Evolutionary conservation across 2,113 vertebrate species (phyloP).

Genomic region (Smithornis capensis): DNA sequence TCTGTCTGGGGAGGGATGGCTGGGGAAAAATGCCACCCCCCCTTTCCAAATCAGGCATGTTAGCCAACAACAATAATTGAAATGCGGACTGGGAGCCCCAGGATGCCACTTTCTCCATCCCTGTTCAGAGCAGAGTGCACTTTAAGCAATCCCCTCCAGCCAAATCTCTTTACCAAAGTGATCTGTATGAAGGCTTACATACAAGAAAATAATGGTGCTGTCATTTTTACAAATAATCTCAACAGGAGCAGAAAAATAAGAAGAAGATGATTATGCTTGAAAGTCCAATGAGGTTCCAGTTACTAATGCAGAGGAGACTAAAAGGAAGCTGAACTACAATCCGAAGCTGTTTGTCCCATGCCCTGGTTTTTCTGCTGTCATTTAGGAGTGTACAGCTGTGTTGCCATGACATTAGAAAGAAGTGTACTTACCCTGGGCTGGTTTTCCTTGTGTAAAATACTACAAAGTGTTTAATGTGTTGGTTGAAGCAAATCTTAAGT

Average conservation of each 20-base stretch:
- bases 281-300: constrained; percentile 12
- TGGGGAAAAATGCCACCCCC: neutral
- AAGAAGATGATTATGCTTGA: neutral
- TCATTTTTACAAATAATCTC: constrained; percentile 52
- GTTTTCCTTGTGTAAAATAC: neutral
- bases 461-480: neutral
- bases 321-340: neutral
- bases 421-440: neutral
- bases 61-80: neutral
- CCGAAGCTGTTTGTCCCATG: neutral
- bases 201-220: constrained; percentile 46
- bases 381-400: neutral
- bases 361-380: neutral
- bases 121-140: constrained; percentile 28
- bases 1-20: neutral
- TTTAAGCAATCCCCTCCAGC: constrained; percentile 44
- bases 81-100: neutral
- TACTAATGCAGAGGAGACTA: neutral
- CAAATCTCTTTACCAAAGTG: constrained; percentile 45
- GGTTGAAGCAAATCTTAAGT: neutral
- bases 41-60: neutral
- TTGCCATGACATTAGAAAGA: neutral
- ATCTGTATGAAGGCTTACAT: constrained; percentile 5
- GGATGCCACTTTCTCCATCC: constrained; percentile 15
- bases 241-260: constrained; percentile 26